Evolutionary conservation across 2,113 vertebrate species (phyloP).

Genomic region (Myanophis thanlyinensis): DNA sequence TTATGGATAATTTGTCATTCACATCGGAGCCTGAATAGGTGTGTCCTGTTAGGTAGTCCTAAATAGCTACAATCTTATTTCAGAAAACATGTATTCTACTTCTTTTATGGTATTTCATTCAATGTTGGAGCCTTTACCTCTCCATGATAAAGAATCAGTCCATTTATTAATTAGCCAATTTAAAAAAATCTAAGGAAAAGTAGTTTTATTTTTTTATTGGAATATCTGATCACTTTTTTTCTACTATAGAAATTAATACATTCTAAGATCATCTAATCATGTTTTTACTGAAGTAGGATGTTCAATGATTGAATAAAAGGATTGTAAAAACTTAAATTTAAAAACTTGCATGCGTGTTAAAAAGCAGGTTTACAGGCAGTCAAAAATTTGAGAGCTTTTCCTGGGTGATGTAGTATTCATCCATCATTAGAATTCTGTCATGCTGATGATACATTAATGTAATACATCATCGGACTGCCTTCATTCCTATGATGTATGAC

Average conservation of each 20-base stretch:
- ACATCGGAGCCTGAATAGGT: not conserved
- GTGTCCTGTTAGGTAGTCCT: not conserved
- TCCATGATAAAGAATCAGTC: not conserved
- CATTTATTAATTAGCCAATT: constrained; percentile 34
- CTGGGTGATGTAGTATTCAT: constrained; percentile 67
- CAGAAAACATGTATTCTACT: not conserved
- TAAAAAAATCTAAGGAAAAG: not conserved
- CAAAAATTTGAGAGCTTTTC: constrained; percentile 61
- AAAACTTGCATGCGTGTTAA: not conserved
- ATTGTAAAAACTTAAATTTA: constrained; percentile 48
- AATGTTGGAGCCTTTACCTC: not conserved
- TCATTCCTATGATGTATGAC: constrained; percentile 60
- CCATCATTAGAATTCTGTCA: constrained; percentile 61
- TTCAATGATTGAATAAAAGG: constrained; percentile 26
- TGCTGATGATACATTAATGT: constrained; percentile 63
- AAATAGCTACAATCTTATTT: not conserved
- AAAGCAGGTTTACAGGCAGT: constrained; percentile 50
- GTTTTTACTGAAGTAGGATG: constrained; percentile 35
- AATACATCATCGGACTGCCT: constrained; percentile 69
- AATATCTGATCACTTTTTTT: constrained; percentile 36
- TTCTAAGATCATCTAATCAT: constrained; percentile 31
- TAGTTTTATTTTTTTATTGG: constrained; percentile 44
- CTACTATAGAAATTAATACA: constrained; percentile 33
- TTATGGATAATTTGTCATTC: not conserved
- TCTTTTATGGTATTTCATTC: not conserved